Evolutionary conservation across 2,888 invertebrate genomes (phyloP).

Genomic region (Copidosoma aretas): DNA sequence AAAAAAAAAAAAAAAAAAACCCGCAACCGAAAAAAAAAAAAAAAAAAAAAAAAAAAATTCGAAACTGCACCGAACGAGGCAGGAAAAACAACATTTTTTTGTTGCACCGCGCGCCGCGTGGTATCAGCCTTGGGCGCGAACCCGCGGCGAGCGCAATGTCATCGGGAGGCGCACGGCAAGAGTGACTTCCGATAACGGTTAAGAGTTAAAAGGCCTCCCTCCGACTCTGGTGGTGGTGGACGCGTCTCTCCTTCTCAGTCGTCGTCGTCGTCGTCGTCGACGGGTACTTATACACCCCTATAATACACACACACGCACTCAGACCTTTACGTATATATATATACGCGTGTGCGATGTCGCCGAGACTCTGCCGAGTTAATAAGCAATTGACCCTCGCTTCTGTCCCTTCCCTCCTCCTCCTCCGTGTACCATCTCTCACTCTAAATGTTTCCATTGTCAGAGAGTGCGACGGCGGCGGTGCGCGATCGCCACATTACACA

Average conservation of each 20-base stretch:
- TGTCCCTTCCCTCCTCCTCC: neutral
- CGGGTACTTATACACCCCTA: too few species aligned
- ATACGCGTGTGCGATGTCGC: constrained; percentile 25
- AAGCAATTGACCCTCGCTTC: constrained; percentile 60
- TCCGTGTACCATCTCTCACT: constrained; percentile 10
- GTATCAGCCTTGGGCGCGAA: neutral
- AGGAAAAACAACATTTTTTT: too few species aligned
- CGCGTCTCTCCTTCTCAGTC: too few species aligned
- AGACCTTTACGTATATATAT: too few species aligned
- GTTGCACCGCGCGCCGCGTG: neutral
- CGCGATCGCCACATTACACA: neutral
- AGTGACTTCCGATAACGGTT: constrained; percentile 39
- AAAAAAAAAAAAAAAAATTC: too few species aligned
- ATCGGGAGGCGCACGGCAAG: constrained; percentile 15
- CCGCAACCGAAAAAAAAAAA: too few species aligned
- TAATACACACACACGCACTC: too few species aligned
- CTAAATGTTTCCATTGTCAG: constrained; percentile 52
- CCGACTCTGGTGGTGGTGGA: too few species aligned
- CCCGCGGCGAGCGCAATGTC: constrained; percentile 25
- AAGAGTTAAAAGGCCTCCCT: constrained; percentile 30
- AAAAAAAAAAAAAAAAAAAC: too few species aligned
- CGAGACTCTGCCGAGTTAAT: constrained; percentile 49
- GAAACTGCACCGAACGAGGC: too few species aligned
- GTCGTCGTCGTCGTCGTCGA: too few species aligned
- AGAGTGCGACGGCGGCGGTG: neutral